These are phyloP conservation scores for Jacana jacana DNA, from an alignment of 2,113 vertebrate species.

Conservation along the genomic window DNA sequence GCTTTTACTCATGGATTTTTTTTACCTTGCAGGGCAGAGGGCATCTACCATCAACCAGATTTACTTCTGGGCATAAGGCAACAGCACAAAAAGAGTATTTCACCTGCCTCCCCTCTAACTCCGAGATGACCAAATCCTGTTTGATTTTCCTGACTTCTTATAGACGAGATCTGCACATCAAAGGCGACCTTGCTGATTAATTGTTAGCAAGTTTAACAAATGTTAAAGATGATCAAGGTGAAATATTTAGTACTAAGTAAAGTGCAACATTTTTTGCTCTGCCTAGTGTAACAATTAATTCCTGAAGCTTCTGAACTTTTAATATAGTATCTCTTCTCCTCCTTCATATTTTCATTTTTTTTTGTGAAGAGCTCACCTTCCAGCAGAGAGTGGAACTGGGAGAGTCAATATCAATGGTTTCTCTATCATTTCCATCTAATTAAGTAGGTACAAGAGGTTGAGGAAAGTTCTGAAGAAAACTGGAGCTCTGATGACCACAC, in stretches of 20 bases:
- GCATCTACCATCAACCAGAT: not conserved
- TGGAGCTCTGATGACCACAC: not conserved
- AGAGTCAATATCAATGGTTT: not conserved
- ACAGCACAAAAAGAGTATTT: not conserved
- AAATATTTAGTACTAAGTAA: not conserved
- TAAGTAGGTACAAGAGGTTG: not conserved
- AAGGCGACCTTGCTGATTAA: not conserved
- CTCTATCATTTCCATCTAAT: not conserved
- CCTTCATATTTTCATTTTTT: not conserved
- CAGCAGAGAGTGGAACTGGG: not conserved
- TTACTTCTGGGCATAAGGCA: not conserved
- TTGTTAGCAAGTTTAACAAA: not conserved
- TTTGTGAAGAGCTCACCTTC: not conserved
- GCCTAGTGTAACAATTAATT: not conserved
- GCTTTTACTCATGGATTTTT: not conserved
- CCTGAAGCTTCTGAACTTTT: not conserved
- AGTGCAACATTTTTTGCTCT: not conserved
- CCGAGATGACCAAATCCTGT: not conserved
- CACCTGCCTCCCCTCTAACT: not conserved
- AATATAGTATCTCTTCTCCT: not conserved
- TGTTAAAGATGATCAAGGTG: not conserved
- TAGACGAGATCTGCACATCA: not conserved
- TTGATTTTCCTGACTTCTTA: not conserved
- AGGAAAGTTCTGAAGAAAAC: not conserved
- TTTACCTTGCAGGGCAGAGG: not conserved